phyloP scores from a whole-genome alignment of 2,797 vertebrate species.

The Gorsachius magnificus region DNA sequence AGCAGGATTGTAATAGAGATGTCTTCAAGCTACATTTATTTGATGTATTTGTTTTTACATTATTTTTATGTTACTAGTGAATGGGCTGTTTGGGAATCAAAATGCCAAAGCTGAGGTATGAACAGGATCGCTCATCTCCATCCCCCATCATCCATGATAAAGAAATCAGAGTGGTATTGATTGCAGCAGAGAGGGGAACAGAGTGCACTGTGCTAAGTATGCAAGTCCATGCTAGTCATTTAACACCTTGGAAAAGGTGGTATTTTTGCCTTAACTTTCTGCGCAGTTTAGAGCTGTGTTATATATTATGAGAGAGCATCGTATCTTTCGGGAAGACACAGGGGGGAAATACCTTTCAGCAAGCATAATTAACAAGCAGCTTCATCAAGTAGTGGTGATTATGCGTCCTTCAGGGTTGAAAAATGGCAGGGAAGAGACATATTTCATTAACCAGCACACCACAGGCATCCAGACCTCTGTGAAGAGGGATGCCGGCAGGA shows the following conservation, averaged over 20 bases:
- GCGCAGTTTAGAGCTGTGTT: neutral
- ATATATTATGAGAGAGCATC: neutral
- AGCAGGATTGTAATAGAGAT: constrained; percentile 55
- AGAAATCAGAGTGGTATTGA: constrained; percentile 48
- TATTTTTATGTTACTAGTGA: constrained; percentile 86
- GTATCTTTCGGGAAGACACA: neutral
- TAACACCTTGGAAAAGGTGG: neutral
- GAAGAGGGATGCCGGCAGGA: neutral
- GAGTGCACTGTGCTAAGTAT: neutral
- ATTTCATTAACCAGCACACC: neutral
- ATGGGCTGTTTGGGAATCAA: constrained; percentile 87
- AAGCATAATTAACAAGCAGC: neutral
- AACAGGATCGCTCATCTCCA: constrained; percentile 41
- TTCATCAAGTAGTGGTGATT: neutral
- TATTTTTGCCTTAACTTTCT: neutral
- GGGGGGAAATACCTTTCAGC: neutral
- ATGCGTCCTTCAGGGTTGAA: neutral
- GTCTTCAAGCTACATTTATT: constrained; percentile 70
- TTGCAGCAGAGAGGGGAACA: neutral
- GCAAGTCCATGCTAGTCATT: neutral
- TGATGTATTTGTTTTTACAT: constrained; percentile 76
- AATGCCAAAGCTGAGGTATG: constrained; percentile 87
- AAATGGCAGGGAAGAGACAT: neutral
- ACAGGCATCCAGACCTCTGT: neutral
- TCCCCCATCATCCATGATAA: neutral